These are phyloP conservation scores for Psilopogon haemacephalus DNA, from an alignment of 2,113 vertebrate genomes.

Conservation along the genomic window DNA sequence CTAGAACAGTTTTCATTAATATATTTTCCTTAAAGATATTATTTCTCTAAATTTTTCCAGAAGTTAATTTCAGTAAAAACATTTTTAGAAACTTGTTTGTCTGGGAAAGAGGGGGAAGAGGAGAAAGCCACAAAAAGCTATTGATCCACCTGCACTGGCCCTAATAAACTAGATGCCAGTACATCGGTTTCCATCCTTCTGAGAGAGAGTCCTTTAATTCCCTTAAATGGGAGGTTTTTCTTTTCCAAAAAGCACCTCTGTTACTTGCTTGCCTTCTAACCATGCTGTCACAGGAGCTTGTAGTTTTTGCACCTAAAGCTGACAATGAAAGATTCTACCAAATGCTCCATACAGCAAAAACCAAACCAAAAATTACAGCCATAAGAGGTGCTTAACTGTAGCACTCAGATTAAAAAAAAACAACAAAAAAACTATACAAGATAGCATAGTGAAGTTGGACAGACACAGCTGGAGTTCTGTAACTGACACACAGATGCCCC, in stretches of 20 bases:
- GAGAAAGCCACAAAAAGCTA: background rate
- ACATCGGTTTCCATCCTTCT: no score
- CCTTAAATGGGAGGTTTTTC: background rate
- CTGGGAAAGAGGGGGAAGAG: background rate
- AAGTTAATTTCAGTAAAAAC: background rate
- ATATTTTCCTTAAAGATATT: background rate
- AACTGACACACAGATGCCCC: rapidly evolving
- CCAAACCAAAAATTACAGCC: background rate
- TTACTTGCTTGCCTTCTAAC: background rate
- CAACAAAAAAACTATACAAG: background rate
- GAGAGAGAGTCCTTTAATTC: background rate
- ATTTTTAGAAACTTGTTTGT: background rate
- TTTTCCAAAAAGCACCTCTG: background rate
- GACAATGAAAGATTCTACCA: background rate
- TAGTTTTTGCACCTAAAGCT: background rate
- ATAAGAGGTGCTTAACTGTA: background rate
- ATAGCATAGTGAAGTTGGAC: background rate
- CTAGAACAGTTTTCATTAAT: background rate
- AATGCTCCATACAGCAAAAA: background rate
- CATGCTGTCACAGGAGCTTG: background rate
- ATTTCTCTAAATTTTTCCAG: background rate
- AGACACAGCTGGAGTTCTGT: background rate
- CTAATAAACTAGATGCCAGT: background rate
- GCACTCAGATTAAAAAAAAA: background rate
- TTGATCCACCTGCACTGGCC: background rate